Evolutionary conservation across 2,113 vertebrate genomes (phyloP).

Genomic region (Osmerus mordax): DNA sequence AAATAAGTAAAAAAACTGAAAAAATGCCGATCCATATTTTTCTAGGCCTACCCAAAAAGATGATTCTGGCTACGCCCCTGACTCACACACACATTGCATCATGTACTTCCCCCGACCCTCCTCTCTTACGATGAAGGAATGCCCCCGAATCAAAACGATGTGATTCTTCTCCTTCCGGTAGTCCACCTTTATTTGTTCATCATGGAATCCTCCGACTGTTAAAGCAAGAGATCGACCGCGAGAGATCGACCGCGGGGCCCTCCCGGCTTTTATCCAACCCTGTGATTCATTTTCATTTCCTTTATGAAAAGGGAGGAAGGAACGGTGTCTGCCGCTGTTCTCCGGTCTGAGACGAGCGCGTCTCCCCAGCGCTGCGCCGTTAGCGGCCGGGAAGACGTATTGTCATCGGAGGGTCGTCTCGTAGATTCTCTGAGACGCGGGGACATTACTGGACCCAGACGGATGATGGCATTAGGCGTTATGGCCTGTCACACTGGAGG

Average conservation of each 20-base stretch:
- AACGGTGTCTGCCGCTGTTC: constrained; percentile 43
- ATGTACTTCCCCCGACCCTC: constrained; percentile 15
- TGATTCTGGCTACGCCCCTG: no score
- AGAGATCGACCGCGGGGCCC: constrained; percentile 63
- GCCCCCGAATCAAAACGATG: constrained; percentile 34
- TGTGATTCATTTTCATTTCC: constrained; percentile 70
- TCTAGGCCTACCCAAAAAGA: no score
- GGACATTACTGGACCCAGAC: constrained; percentile 59
- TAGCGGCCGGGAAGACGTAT: constrained; percentile 48
- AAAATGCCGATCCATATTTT: no score
- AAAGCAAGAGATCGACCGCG: constrained; percentile 68
- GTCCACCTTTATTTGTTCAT: constrained; percentile 63
- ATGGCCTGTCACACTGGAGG: constrained; percentile 60
- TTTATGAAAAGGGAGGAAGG: constrained; percentile 36
- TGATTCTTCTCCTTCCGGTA: constrained; percentile 51
- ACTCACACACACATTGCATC: constrained; percentile 7
- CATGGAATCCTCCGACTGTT: constrained; percentile 64
- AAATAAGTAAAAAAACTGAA: no score
- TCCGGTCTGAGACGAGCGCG: constrained; percentile 44
- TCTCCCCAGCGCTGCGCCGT: neutral
- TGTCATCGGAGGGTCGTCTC: constrained; percentile 49
- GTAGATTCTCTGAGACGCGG: constrained; percentile 59
- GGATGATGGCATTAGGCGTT: constrained; percentile 61
- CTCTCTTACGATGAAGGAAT: constrained; percentile 32
- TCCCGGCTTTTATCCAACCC: constrained; percentile 68